These are phyloP conservation scores for Pristionchus japonicus DNA, from an alignment of 2,888 invertebrate species.

Conservation along the genomic window DNA sequence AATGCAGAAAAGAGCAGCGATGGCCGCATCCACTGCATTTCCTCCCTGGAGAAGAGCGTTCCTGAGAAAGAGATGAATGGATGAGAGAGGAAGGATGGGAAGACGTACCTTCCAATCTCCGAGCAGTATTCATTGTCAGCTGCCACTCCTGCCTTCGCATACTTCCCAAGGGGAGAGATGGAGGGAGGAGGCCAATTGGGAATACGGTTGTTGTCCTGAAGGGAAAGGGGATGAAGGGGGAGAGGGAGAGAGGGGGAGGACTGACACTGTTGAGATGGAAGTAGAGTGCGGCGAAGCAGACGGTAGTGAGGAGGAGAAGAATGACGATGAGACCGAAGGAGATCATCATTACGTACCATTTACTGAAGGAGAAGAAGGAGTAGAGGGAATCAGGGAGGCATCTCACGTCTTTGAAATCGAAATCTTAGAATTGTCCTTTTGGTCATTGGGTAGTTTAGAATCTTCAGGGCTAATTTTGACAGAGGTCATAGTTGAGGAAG, in stretches of 20 bases:
- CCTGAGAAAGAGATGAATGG: too few relatives aligned
- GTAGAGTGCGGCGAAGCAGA: slow-evolving; percentile 69
- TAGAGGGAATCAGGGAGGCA: neutral
- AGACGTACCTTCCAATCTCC: slow-evolving; percentile 51
- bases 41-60: slow-evolving; percentile 76
- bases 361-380: neutral
- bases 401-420: neutral
- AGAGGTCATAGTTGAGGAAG: neutral
- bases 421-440: neutral
- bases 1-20: slow-evolving; percentile 88
- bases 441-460: neutral
- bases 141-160: slow-evolving; percentile 59
- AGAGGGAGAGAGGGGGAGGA: neutral
- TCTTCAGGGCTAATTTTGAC: neutral
- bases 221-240: too few relatives aligned
- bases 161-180: slow-evolving; percentile 60
- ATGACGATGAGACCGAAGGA: slow-evolving; percentile 60
- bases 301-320: slow-evolving; percentile 66
- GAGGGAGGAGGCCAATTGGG: slow-evolving; percentile 71
- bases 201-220: slow-evolving; percentile 55
- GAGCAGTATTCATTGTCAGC: slow-evolving; percentile 70
- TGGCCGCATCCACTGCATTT: slow-evolving; percentile 86
- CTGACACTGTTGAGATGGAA: slow-evolving; percentile 59
- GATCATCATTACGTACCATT: slow-evolving; percentile 52
- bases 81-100: too few relatives aligned